These are phyloP conservation scores for Etia nguti DNA, from an alignment of 2,113 vertebrate species.

Conservation along the genomic window DNA sequence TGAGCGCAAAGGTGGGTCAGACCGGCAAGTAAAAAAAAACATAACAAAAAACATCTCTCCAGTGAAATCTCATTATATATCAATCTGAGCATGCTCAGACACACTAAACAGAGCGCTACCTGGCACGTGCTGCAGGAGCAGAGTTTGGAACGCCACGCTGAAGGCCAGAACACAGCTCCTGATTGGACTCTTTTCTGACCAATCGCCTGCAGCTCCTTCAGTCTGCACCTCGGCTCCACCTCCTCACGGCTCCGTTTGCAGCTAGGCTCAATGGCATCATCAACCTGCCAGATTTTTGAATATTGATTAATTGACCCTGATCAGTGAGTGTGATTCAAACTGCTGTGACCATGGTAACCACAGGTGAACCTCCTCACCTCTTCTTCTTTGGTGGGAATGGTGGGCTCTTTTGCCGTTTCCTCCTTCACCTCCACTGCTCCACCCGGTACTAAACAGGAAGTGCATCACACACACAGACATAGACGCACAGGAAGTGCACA, in stretches of 20 bases:
- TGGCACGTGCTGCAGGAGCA: conserved; percentile 83
- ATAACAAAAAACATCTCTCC: not conserved
- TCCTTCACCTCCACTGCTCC: conserved; percentile 53
- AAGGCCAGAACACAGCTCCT: conserved; percentile 89
- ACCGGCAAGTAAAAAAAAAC: not conserved
- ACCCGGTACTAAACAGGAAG: conserved; percentile 4
- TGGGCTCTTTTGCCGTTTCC: conserved; percentile 14
- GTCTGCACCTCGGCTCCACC: conserved; percentile 66
- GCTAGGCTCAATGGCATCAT: conserved; percentile 36
- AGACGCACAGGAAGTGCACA: not conserved
- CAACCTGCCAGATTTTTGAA: not conserved
- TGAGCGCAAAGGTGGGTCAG: conserved; percentile 29
- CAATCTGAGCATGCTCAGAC: not conserved
- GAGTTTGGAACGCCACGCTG: conserved; percentile 83
- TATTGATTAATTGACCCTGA: not conserved
- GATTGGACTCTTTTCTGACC: conserved; percentile 57
- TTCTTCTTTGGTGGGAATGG: not conserved
- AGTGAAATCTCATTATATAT: not conserved
- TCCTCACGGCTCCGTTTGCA: conserved; percentile 61
- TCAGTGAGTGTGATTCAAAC: not conserved
- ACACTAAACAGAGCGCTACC: conserved; percentile 61
- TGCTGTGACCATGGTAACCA: not conserved
- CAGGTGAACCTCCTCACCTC: conserved; percentile 30
- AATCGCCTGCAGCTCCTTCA: conserved; percentile 72
- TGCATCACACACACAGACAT: not conserved